These are phyloP conservation scores for Adelges cooleyi DNA, from an alignment of 1,140 invertebrate genomes.

Conservation along the genomic window DNA sequence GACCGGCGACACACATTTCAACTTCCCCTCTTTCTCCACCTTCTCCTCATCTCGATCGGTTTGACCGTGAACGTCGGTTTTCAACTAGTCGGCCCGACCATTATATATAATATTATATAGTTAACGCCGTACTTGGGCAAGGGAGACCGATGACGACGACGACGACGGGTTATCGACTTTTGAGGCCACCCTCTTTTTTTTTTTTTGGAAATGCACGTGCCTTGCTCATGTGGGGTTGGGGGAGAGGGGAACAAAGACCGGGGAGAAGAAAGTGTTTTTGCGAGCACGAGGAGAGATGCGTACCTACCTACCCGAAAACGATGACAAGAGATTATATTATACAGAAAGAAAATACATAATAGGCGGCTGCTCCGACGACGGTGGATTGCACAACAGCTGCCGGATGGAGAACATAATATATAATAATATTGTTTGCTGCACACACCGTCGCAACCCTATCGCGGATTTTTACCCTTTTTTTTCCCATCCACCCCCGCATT, in stretches of 20 bases:
- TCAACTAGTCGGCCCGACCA: constrained; percentile 8
- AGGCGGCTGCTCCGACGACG: background rate
- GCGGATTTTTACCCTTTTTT: constrained; percentile 24
- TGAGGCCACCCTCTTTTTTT: background rate
- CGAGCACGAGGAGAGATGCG: too few relatives aligned
- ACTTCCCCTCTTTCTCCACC: background rate
- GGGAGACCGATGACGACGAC: too few relatives aligned
- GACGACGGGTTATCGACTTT: constrained; percentile 2
- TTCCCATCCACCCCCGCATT: background rate
- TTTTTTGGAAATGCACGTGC: background rate
- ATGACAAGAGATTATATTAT: too few relatives aligned
- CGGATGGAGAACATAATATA: constrained; percentile 20
- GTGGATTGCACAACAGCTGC: constrained; percentile 25
- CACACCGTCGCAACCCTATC: constrained; percentile 8
- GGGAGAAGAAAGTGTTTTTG: too few relatives aligned
- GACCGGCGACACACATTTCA: background rate
- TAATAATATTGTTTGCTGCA: constrained; percentile 8
- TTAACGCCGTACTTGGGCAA: background rate
- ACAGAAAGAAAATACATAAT: too few relatives aligned
- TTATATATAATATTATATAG: background rate
- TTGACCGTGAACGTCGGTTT: constrained; percentile 18
- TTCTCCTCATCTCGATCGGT: background rate
- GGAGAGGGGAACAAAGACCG: too few relatives aligned
- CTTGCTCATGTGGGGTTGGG: too few relatives aligned
- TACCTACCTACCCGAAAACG: too few relatives aligned